Base-by-base conservation (phyloP, 2,888 invertebrate species). In the Caenorhabditis imperialis region DNA sequence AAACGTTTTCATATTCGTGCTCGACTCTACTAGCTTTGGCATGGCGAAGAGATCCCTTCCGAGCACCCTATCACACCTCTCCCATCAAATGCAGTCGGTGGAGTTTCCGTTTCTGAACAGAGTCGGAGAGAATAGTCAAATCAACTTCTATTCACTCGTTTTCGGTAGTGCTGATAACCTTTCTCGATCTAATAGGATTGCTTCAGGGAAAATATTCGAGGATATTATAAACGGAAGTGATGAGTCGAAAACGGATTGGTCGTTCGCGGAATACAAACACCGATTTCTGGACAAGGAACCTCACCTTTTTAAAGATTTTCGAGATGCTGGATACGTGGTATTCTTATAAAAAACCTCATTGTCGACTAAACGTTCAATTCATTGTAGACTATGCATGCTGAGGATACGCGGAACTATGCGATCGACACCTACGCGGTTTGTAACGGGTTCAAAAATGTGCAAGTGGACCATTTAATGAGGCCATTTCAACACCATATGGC, bases 31-130 rank as follows among this genome's bases (percentile, higher is more conserved):
- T n/a, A n/a, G n/a, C n/a, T n/a, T n/a, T n/a, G n/a, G n/a, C n/a
- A 42, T 10, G 10, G 10, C 18, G 12, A 23, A 54, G 16, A 71
- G 75, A 35, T 61, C 55, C 8, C 50, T 76, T 7, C 58, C 67
- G 0, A 54, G 57, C 40, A 62, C 72, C 0, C 22, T 76, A 12
- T 12, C 22, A 3, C 47, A 55, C 30, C 51, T 76, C 7, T 25
- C 51, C 12, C 33, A 47, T n/a, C 23, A 35, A 10, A 23, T 62
- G 33, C 57, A 44, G 10, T 63, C 76, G 12, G 45, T 81, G 27
- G 60, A 62, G 16, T 79, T 82, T 22, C 73, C 72, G 4, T 75
- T 67, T 48, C 50, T 82, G 14, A 82, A 82, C 67, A 80, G 74
- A 67, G 53, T 81, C 2, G 82, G 77, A 3, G 27, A 61, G 23